phyloP scores from a whole-genome alignment of 1,140 invertebrate genomes.

The Frieseomelitta varia region DNA sequence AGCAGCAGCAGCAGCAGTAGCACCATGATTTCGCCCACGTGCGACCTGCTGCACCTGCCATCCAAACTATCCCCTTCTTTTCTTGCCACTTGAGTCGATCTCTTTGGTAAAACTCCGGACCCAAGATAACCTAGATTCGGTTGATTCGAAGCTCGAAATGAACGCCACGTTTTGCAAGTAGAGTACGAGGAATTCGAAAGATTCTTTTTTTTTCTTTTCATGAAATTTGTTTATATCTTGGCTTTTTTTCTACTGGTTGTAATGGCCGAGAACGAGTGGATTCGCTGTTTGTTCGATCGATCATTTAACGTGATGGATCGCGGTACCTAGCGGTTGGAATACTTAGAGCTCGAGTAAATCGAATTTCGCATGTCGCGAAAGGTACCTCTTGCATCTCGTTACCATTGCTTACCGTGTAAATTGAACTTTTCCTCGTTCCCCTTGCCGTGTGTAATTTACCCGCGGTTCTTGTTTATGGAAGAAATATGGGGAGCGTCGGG shows the following conservation, averaged over 20 bases:
- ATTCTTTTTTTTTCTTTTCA: neutral
- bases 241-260: too few relatives aligned
- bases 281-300: neutral
- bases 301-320: neutral
- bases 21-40: conserved; percentile 29
- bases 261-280: neutral
- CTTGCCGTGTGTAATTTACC: neutral
- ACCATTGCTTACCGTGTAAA: neutral
- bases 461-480: neutral
- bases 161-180: neutral
- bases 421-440: neutral
- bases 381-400: neutral
- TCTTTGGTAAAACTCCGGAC: neutral
- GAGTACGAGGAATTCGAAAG: neutral
- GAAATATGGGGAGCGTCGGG: neutral
- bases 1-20: neutral
- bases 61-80: neutral
- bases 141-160: neutral
- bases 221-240: neutral
- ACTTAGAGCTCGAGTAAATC: neutral
- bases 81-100: too few relatives aligned
- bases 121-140: neutral
- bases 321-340: neutral
- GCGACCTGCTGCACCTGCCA: conserved; percentile 28
- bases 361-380: neutral